Evolutionary conservation across 1,140 invertebrate species (phyloP).

Genomic region (Onthophagus taurus): DNA sequence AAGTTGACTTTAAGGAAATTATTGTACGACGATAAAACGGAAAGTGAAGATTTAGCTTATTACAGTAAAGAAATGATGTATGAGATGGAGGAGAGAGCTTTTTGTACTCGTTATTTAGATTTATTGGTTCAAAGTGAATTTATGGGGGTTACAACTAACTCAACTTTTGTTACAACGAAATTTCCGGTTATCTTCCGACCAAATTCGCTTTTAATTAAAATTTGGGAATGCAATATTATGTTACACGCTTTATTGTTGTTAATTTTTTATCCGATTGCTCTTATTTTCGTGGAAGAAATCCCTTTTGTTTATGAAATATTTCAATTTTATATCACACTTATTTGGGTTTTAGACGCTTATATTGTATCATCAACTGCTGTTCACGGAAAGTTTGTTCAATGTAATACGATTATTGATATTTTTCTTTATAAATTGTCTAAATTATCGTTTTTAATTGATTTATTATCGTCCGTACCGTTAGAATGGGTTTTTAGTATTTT

Average conservation of each 20-base stretch:
- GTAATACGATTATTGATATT: slow-evolving; percentile 2
- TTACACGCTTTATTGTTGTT: not conserved
- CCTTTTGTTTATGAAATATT: slow-evolving; percentile 1
- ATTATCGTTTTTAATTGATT: slow-evolving; percentile 11
- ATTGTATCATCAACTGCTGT: slow-evolving; percentile 13
- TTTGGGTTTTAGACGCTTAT: slow-evolving; percentile 14
- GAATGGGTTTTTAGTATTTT: slow-evolving; percentile 12
- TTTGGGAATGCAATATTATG: slow-evolving; percentile 7
- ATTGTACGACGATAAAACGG: not conserved
- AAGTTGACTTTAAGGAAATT: slow-evolving; percentile 6
- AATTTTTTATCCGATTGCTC: slow-evolving; percentile 4
- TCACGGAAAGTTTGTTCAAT: slow-evolving; percentile 1
- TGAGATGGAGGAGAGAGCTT: not conserved
- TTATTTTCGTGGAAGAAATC: not conserved
- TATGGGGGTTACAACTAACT: slow-evolving; percentile 11
- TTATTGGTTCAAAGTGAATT: slow-evolving; percentile 12
- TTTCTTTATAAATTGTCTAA: not conserved
- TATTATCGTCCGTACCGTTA: slow-evolving; percentile 12
- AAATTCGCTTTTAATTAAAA: not conserved
- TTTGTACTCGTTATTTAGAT: slow-evolving; percentile 10
- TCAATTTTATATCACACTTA: slow-evolving; percentile 8
- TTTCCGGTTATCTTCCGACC: not conserved
- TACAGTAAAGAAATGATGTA: not conserved
- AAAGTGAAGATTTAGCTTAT: too few relatives aligned
- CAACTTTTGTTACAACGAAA: not conserved